Conservation (phyloP, 2,113 vertebrate genomes). For the Callospermophilus lateralis region DNA sequence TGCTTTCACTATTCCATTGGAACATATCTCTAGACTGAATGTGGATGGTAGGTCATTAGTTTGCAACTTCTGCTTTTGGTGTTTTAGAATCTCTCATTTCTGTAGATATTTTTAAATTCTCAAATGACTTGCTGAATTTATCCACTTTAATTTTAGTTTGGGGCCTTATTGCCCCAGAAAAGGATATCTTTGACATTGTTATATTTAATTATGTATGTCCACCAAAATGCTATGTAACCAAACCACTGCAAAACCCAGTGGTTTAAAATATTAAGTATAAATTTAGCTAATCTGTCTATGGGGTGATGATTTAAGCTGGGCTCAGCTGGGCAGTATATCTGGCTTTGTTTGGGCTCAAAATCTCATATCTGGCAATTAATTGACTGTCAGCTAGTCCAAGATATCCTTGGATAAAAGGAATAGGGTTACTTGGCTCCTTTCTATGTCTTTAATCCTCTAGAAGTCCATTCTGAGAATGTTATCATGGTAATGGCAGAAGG, state of each 20-base stretch:
- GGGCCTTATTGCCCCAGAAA: not conserved
- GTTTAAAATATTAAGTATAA: constrained; percentile 37
- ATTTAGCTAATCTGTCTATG: constrained; percentile 2
- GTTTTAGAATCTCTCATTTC: constrained; percentile 12
- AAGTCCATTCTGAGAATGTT: not conserved
- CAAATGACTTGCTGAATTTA: constrained; percentile 32
- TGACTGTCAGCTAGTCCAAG: not conserved
- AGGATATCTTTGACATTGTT: not conserved
- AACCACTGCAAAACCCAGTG: constrained; percentile 3
- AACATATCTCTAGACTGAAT: not conserved
- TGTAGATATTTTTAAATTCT: not conserved
- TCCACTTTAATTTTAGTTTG: not conserved
- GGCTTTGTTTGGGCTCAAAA: not conserved
- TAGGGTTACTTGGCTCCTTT: not conserved
- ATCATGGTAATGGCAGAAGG: not conserved
- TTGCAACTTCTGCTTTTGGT: not conserved
- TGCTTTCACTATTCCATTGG: not conserved
- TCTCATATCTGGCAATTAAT: not conserved
- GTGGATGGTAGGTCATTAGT: not conserved
- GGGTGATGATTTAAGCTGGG: not conserved
- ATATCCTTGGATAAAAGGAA: constrained; percentile 2
- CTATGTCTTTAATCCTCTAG: not conserved
- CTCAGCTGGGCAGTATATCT: not conserved
- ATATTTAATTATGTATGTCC: not conserved
- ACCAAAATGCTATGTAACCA: constrained; percentile 25